These are phyloP conservation scores for Trichosurus vulpecula DNA, from an alignment of 2,797 vertebrate genomes.

Conservation along the genomic window DNA sequence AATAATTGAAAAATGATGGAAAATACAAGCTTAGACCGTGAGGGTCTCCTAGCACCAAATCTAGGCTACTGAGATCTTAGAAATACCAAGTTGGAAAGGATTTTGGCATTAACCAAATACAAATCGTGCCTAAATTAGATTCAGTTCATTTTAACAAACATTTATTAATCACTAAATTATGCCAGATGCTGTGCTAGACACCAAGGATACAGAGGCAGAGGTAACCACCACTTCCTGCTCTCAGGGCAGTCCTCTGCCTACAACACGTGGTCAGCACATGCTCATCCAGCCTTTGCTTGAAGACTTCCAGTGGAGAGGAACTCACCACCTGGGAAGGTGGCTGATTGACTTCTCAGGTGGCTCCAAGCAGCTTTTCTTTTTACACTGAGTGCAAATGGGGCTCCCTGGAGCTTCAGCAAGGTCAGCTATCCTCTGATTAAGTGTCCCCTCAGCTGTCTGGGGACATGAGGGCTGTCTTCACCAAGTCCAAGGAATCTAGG, in stretches of 20 bases:
- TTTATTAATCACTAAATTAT: background rate
- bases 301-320: too few relatives aligned
- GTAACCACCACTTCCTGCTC: too few relatives aligned
- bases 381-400: background rate
- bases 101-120: background rate
- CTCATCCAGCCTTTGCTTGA: too few relatives aligned
- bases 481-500: too few relatives aligned
- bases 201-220: too few relatives aligned
- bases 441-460: background rate
- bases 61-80: too few relatives aligned
- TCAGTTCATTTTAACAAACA: background rate
- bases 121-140: background rate
- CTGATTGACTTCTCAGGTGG: background rate
- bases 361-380: background rate
- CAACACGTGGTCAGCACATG: too few relatives aligned
- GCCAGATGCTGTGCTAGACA: too few relatives aligned
- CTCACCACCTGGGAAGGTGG: too few relatives aligned
- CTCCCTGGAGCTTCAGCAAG: background rate
- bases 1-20: conserved; percentile 71
- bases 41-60: background rate
- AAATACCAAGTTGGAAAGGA: too few relatives aligned
- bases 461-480: too few relatives aligned
- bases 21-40: background rate
- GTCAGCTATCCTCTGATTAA: background rate
- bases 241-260: too few relatives aligned